Base-by-base conservation (phyloP, 2,113 vertebrate species). In the Amblyornis subalaris region DNA sequence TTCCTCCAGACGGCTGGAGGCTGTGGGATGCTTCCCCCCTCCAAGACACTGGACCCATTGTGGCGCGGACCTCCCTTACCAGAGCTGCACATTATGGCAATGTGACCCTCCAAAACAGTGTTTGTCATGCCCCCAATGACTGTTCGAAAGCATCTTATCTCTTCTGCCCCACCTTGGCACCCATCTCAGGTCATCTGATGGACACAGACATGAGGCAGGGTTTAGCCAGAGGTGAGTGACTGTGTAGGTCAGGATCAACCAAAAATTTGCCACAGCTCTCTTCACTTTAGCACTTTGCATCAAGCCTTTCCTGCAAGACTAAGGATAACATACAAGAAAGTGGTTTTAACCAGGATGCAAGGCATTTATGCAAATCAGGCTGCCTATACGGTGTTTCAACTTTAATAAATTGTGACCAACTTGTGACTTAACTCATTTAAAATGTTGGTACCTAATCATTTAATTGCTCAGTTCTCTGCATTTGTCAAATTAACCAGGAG, bases 11-110 rank as follows among this genome's bases (percentile, higher is more conserved):
- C 12, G 40, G 23, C 44, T 36, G 58, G 26, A 85, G 51, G 33
- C 25, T 14, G 12, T 14, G 36, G 9, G 10, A 1, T 2, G 1
- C 38, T 45, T 47, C 18, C 15, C 16, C 3, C 6, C 14, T 2
- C 1, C 6, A n/a, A 22, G 11, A 5, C 12, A 3, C 19, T 35
- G 38, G 3, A 45, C 42, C 14, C 23, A 21, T 2, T 1, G 1
- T 8, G 25, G 8, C 22, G 12, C 24, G 26, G 40, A 19, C 26
- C 11, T 72, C 16, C 18, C 67, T 42, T 35, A n/a, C 31, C 64
- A 86, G 42, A 86, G 28, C 50, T 65, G 24, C 8, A 28, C 1
- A 1, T 51, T 28, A 31, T 3, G 14, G 57, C 65, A 82, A 25
- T n/a, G 13, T 13, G 78, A 26, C 8, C n/a, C 25, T 84, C 55